Base-by-base conservation (phyloP, 2,113 vertebrate genomes). In the Triplophysa dalaica region DNA sequence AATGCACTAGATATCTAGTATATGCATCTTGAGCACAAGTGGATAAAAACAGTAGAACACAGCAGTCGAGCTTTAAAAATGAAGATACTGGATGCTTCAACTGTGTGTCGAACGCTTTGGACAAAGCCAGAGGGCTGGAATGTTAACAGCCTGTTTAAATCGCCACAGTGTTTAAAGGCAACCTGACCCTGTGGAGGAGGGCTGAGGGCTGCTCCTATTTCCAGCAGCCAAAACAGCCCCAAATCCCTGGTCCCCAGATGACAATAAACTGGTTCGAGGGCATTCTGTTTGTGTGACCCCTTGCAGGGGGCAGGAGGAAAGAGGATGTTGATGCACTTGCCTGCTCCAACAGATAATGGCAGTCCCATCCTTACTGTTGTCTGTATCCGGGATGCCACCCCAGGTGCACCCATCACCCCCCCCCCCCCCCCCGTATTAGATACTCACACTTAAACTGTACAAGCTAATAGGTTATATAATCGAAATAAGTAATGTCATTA, bases 221-320 rank as follows among this genome's bases (percentile, higher is more conserved):
- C 75, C 83, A 82, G 85, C 86, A 41, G 67, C 79, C 73, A 86
- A 89, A 64, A 81, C 78, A 78, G 69, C 69, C 64, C 48, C 17
- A 56, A 45, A 22, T 62, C 70, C 82, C 87, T n/a, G 26, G n/a
- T 62, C 84, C 78, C 80, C 76, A 0, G 86, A 86, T 87, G 72
- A 77, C 82, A 68, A 54, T 85, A 74, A 74, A 79, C 68, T 84
- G 66, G 82, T 82, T 75, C 74, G 74, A 80, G 89, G 86, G 79
- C 85, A 82, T 84, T 83, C 83, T 91, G 91, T 92, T 91, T 90
- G 86, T 83, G 74, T 87, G 90, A 93, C 91, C 92, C 86, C 84
- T 90, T 73, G 86, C 90, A 88, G 81, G 73, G 79, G 82, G 86
- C 89, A 76, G 85, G 84, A 91, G 91, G 92, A 92, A 93, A 92